These are phyloP conservation scores for Meganola albula DNA, from an alignment of 2,888 invertebrate genomes.

Conservation along the genomic window DNA sequence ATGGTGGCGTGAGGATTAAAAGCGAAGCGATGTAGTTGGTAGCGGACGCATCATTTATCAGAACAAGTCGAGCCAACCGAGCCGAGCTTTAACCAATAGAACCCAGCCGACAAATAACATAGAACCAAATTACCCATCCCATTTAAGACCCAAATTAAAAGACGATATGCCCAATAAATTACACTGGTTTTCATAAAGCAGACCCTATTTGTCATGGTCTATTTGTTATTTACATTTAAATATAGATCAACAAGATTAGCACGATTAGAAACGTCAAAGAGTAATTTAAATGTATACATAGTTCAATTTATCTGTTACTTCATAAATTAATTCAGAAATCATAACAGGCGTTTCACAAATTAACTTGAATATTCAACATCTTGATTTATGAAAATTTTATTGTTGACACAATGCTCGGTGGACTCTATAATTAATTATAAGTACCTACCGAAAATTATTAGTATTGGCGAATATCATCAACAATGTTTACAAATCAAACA, in stretches of 20 bases:
- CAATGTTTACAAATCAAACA: conserved; percentile 21
- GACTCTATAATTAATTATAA: not conserved
- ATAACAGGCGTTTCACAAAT: conserved; percentile 18
- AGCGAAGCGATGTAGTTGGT: conserved; percentile 73
- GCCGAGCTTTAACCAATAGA: conserved; percentile 44
- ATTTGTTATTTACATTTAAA: conserved; percentile 17
- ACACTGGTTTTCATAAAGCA: conserved; percentile 21
- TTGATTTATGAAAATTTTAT: conserved; percentile 23
- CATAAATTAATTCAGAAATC: conserved; percentile 13
- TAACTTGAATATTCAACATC: conserved; percentile 13
- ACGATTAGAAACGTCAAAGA: conserved; percentile 12
- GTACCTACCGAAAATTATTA: conserved; percentile 13
- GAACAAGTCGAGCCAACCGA: conserved; percentile 41
- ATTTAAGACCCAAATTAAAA: conserved; percentile 22
- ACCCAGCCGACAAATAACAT: conserved; percentile 35
- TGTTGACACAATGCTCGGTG: conserved; percentile 10
- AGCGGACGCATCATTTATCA: conserved; percentile 73
- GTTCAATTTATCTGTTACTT: not conserved
- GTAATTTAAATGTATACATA: conserved; percentile 12
- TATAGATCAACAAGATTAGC: conserved; percentile 20
- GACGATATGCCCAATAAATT: conserved; percentile 20
- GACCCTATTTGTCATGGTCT: conserved; percentile 20
- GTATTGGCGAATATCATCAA: conserved; percentile 17
- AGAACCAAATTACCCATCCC: conserved; percentile 20
- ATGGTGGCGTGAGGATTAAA: conserved; percentile 69